Base-by-base conservation (phyloP, 2,888 invertebrate genomes). In the Serrognathus titanus region DNA sequence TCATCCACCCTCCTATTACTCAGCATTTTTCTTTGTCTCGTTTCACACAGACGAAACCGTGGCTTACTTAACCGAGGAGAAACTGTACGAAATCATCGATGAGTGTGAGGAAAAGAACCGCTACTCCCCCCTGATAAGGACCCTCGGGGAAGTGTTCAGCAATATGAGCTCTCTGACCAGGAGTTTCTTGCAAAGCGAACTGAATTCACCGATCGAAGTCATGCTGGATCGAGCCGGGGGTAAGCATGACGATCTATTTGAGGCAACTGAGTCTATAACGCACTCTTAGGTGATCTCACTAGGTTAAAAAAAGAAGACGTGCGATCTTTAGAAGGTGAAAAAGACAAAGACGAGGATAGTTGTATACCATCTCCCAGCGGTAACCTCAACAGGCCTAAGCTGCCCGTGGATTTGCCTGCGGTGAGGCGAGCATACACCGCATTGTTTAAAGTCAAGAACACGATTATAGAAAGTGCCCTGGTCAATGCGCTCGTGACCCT, bases 281-380 rank as follows among this genome's bases (percentile, higher is more conserved):
- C 39, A 31, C 6, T 31, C 6, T 31, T 31, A 55, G 75, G 75
- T 54, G 80, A 82, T 62, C 75, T 85, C 1, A 78, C 78, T 43
- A 80, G 80, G 62, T 71, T 85, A 58, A 86, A 85, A 67, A 90
- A 90, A 71, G 89, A 90, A 76, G 86, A 88, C 61, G 81, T 87
- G n/a, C 79, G 88, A 51, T 82, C 85, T 6, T 76, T 89, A 56
- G 89, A 89, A 73, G 87, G 85, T 51, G 94, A 94, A 73, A 84
- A 87, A 62, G 94, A 95, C 67, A 94, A 94, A 78, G 94, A 94
- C 71, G 87, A 89, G 68, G 94, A 94, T 69, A 86, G 89, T 68
- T 82, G 85, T 58, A 80, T 60, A 74, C 85, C 71, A 62, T 60
- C 64, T 10, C 64, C 71, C 8, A 75, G 75, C 55, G 69, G 67